phyloP scores from a whole-genome alignment of 2,797 vertebrate species.

The Stomatorhinus walkeri region DNA sequence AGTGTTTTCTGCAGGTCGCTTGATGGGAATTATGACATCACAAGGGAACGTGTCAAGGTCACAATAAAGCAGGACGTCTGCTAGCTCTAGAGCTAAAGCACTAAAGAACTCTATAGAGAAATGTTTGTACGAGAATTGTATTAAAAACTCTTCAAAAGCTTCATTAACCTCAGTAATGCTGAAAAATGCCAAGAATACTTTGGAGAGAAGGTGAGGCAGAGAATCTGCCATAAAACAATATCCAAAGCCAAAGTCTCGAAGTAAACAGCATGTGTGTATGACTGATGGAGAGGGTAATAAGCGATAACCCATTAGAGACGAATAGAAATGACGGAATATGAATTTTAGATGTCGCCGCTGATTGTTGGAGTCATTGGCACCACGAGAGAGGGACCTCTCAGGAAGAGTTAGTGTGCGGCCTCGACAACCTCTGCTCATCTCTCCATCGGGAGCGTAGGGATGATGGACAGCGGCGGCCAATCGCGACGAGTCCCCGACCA shows the following conservation, averaged over 20 bases:
- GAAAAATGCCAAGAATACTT: not conserved
- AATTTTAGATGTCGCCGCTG: not conserved
- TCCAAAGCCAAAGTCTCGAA: not conserved
- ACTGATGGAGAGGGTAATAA: not conserved
- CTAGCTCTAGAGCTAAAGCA: not conserved
- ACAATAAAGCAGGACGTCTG: not conserved
- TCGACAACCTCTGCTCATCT: constrained; percentile 44
- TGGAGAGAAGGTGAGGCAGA: not conserved
- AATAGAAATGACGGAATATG: not conserved
- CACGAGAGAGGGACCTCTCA: constrained; percentile 31
- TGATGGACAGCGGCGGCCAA: constrained; percentile 41
- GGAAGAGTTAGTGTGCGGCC: constrained; percentile 30
- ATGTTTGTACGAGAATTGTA: not conserved
- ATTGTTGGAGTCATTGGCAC: not conserved
- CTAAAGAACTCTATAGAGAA: not conserved
- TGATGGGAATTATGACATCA: not conserved
- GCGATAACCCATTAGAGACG: not conserved
- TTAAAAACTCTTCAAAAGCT: not conserved
- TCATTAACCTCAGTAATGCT: not conserved
- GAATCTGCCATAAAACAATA: not conserved
- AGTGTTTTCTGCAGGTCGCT: not conserved
- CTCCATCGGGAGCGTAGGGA: constrained; percentile 46
- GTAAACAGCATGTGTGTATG: not conserved
- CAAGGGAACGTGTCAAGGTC: not conserved
- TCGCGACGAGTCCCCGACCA: constrained; percentile 36